Evolutionary conservation across 2,888 invertebrate species (phyloP), one percentile per base, ranked within the genome.

Genomic region (Diarsia rubi): DNA sequence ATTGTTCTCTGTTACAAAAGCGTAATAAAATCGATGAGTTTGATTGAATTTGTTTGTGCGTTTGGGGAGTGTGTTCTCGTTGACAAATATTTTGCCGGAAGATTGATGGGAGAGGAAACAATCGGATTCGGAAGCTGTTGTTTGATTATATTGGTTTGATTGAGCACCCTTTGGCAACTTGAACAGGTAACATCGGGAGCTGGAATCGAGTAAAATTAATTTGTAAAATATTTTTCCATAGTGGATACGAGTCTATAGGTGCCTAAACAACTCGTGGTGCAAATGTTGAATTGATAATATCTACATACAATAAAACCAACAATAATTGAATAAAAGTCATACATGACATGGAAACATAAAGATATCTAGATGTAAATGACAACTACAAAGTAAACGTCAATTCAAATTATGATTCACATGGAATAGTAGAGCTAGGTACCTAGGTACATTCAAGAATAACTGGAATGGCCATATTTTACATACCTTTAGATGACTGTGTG

Each of bases 1-100:
- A 95, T 95, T 95, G 95, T 95, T 95, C 93, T 93, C 88, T 71
- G 86, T 91, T 92, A 91, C 90, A 92, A 91, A 86, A 92, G 91
- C 90, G 89, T 90, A 88, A 91, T 93, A 91, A 94, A 93, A 92
- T 90, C 89, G 90, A 93, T 73, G 69, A 78, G 81, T 81, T 78
- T 81, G 79, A 88, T 87, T 87, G 82, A 88, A 86, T 88, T 88
- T 66, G 79, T 83, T 79, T 69, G 59, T 71, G 54, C 75, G 62
- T 76, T 82, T 81, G 68, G 89, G 86, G 86, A 88, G 88, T 90
- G 87, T 85, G 88, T 89, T 88, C 80, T 85, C 90, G 90, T 89
- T 93, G 93, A 93, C 93, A 94, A 92, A 93, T 92, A 91, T 90
- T 92, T 90, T 78, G 79, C 65, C 75, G 79, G 83, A 90, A 90